A percentile compares a stretch with the other conserved stretches of the same genome.
Evolutionary conservation across 2,113 vertebrate species (phyloP).

Genomic region (Nipponia nippon): DNA sequence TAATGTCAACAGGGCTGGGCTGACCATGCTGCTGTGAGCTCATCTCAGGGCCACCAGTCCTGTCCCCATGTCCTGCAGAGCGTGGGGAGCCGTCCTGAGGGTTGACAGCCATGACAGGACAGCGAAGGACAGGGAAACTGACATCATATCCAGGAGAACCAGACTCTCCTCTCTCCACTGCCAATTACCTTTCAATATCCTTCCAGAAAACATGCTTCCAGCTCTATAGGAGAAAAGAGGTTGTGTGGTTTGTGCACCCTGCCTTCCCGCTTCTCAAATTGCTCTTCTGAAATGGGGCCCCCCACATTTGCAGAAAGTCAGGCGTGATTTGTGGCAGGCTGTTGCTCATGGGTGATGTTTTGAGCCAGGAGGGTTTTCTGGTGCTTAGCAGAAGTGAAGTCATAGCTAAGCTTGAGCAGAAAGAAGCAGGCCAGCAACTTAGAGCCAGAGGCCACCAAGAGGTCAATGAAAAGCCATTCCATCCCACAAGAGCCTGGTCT

Average conservation of each 20-base stretch:
- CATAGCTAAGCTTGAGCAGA: neutral
- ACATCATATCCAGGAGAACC: neutral
- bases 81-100: neutral
- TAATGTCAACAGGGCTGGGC: neutral
- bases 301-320: neutral
- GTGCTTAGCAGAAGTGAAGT: neutral
- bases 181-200: neutral
- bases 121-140: neutral
- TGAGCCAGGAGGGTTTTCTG: neutral
- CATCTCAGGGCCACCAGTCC: neutral
- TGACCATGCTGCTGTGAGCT: neutral
- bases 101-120: neutral
- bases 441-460: neutral
- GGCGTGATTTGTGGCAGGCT: neutral
- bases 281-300: accelerated
- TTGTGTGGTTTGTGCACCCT: neutral
- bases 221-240: neutral
- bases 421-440: neutral
- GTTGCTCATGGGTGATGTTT: neutral
- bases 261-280: neutral
- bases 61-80: neutral
- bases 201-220: neutral
- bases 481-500: neutral
- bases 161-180: neutral
- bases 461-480: neutral